These are phyloP conservation scores for Brachionus rotundiformis DNA, from an alignment of 1,140 invertebrate species.

Conservation along the genomic window DNA sequence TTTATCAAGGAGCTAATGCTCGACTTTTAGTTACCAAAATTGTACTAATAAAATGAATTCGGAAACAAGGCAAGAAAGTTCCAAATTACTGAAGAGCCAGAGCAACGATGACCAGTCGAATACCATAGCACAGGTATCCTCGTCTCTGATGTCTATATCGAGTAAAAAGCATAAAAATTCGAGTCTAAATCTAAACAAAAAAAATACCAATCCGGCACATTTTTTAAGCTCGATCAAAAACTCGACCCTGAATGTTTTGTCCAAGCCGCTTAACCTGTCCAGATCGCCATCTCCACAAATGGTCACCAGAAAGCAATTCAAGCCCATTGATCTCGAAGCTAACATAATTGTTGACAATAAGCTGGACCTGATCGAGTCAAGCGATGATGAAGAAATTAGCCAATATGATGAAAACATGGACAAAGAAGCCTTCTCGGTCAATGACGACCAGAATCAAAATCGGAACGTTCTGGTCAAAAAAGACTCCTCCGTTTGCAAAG, in stretches of 20 bases:
- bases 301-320: neutral
- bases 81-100: neutral
- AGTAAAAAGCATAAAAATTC: constrained; percentile 39
- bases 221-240: constrained; percentile 24
- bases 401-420: neutral
- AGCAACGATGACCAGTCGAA: neutral
- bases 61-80: neutral
- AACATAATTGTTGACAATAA: constrained; percentile 20
- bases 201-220: neutral
- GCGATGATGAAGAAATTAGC: neutral
- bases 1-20: too few species aligned
- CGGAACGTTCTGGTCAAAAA: neutral
- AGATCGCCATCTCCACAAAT: constrained; percentile 6
- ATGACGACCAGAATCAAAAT: neutral
- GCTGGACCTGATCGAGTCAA: neutral
- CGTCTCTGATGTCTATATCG: constrained; percentile 30
- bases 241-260: neutral
- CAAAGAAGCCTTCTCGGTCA: neutral
- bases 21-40: too few species aligned
- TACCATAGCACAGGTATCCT: neutral
- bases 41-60: neutral
- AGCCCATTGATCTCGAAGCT: constrained; percentile 21
- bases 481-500: neutral
- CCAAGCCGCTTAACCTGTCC: neutral
- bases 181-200: constrained; percentile 7